Conservation (phyloP, 2,113 vertebrate genomes). For the Cygnus atratus region DNA sequence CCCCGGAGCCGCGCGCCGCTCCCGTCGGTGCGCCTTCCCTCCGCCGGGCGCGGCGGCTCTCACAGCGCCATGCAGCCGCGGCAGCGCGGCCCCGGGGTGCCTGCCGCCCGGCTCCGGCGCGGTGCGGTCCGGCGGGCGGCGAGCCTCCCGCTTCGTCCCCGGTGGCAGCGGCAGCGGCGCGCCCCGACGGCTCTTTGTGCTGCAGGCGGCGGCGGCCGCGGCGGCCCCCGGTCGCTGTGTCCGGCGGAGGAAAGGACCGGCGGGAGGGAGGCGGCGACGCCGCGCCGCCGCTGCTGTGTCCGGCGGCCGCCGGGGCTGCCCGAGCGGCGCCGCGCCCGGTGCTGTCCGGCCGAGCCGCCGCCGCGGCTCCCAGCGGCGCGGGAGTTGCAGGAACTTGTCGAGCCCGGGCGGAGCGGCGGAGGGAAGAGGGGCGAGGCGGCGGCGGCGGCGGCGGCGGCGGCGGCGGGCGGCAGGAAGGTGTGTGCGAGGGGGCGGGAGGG, state of each 20-base stretch:
- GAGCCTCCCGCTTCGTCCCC: neutral
- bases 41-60: neutral
- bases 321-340: neutral
- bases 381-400: neutral
- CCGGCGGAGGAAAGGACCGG: neutral
- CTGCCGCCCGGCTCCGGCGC: neutral
- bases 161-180: neutral
- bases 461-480: neutral
- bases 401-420: neutral
- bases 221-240: neutral
- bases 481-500: neutral
- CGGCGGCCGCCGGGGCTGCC: too few relatives aligned
- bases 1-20: neutral
- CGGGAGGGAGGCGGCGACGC: neutral
- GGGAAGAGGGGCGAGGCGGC: neutral
- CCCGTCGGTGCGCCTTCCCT: neutral
- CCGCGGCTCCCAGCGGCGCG: neutral
- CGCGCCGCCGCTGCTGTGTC: neutral
- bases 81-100: neutral
- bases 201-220: neutral
- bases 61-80: neutral
- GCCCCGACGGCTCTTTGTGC: slow-evolving; percentile 24
- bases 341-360: neutral
- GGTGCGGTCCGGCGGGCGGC: neutral
- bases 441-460: neutral